Conservation (phyloP, 2,797 vertebrate species). For the Champsocephalus esox region DNA sequence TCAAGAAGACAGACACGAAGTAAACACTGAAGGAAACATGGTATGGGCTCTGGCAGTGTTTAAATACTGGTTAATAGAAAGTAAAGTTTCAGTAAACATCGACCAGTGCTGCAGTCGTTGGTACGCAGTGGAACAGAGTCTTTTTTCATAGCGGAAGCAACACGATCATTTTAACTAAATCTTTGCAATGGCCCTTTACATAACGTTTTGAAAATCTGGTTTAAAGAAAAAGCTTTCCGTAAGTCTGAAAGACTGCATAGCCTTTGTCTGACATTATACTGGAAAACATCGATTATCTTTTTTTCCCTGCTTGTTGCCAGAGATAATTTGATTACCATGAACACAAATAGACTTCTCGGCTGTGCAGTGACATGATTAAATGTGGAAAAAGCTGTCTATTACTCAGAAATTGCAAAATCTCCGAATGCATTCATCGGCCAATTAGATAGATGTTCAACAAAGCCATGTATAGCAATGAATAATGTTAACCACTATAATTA, state of each 20-base stretch:
- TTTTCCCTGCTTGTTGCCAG: not conserved
- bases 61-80: too few relatives aligned
- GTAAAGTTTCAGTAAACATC: too few relatives aligned
- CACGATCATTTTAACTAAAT: too few relatives aligned
- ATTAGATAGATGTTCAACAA: slow-evolving; percentile 2
- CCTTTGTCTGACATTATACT: not conserved
- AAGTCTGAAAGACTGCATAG: not conserved
- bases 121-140: too few relatives aligned
- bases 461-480: not conserved
- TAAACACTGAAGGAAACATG: too few relatives aligned
- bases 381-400: not conserved
- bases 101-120: too few relatives aligned
- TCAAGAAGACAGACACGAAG: too few relatives aligned
- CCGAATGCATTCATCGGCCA: not conserved
- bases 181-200: not conserved
- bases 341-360: not conserved
- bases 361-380: slow-evolving; percentile 18
- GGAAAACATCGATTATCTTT: not conserved
- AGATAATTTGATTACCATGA: slow-evolving; percentile 6
- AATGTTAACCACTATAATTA: not conserved
- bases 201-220: not conserved
- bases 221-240: not conserved
- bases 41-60: too few relatives aligned
- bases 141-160: too few relatives aligned
- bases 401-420: not conserved